Conservation (phyloP, 2,797 vertebrate species). For the Pelobates cultripes region DNA sequence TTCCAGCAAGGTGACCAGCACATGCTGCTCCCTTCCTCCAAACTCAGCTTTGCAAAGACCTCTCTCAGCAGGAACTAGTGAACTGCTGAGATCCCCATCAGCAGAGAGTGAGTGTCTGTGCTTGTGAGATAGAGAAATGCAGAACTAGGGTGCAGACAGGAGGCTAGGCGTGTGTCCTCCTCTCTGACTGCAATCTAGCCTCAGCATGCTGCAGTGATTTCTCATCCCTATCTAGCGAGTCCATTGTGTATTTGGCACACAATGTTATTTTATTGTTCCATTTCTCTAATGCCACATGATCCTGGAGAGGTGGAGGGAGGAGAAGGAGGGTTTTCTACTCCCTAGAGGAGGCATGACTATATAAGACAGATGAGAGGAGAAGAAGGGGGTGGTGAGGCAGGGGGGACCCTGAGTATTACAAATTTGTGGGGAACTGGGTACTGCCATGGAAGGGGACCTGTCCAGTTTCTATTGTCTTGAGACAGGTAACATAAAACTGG, state of each 20-base stretch:
- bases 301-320: constrained; percentile 41
- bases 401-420: not conserved
- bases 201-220: constrained; percentile 71
- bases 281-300: constrained; percentile 50
- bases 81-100: not conserved
- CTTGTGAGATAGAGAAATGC: constrained; percentile 5
- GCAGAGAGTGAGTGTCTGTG: not conserved
- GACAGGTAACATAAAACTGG: not conserved
- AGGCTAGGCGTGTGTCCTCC: constrained; percentile 50
- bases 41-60: not conserved
- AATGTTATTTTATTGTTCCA: constrained; percentile 30
- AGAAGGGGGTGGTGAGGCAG: not conserved
- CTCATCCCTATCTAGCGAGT: constrained; percentile 67
- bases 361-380: not conserved
- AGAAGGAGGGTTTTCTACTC: constrained; percentile 15
- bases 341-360: constrained; percentile 19
- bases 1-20: constrained; percentile 26
- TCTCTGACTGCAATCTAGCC: constrained; percentile 57
- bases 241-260: constrained; percentile 59
- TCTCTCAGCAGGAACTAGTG: too few species aligned
- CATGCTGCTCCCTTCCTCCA: constrained; percentile 17
- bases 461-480: not conserved
- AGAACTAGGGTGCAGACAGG: constrained; percentile 5
- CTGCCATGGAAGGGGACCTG: not conserved
- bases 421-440: too few species aligned